A percentile compares a stretch with the other conserved stretches of the same genome.
Evolutionary conservation across 2,888 invertebrate species (phyloP).

Genomic region (Ferrisia virgata): DNA sequence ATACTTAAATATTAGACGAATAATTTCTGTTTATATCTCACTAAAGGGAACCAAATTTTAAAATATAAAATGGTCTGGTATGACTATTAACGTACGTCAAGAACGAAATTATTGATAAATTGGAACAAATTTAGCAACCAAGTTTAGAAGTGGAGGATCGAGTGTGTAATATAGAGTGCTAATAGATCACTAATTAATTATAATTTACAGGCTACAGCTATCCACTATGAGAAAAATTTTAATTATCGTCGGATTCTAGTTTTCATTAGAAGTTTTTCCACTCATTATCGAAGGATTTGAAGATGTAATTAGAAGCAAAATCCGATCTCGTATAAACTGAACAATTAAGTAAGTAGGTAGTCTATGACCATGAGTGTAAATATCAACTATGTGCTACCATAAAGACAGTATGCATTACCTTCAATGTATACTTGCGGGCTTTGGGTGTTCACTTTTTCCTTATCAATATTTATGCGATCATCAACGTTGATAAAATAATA

Average conservation of each 20-base stretch:
- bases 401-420: not conserved
- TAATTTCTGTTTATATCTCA: no score
- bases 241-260: not conserved
- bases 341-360: constrained; percentile 3
- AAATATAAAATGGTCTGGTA: not conserved
- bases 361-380: not conserved
- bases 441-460: constrained; percentile 2
- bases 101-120: not conserved
- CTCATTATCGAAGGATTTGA: not conserved
- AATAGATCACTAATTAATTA: not conserved
- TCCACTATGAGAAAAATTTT: not conserved
- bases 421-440: constrained; percentile 9
- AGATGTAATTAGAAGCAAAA: constrained; percentile 7
- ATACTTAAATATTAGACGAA: no score
- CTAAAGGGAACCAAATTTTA: no score
- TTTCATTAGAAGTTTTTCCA: not conserved
- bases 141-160: not conserved
- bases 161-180: not conserved
- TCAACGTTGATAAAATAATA: not conserved
- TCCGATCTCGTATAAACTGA: not conserved
- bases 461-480: constrained; percentile 23
- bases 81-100: not conserved
- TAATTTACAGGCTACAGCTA: no score
- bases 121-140: not conserved
- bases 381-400: no score